phyloP scores from a whole-genome alignment of 2,888 invertebrate species.

The Tachina lurida region DNA sequence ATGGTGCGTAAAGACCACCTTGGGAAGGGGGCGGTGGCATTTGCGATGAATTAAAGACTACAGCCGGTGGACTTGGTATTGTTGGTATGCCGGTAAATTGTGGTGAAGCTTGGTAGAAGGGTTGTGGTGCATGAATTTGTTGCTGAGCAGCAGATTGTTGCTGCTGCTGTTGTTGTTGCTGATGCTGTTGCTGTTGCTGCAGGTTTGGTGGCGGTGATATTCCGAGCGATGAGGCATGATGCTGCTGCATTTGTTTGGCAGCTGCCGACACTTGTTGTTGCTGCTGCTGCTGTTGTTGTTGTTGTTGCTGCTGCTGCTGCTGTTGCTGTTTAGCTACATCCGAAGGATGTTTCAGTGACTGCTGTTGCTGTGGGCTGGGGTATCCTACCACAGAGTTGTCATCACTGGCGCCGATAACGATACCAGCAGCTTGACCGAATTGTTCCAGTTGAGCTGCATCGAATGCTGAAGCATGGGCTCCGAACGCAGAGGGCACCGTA shows the following conservation, averaged over 20 bases:
- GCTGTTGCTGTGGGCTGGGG: slow-evolving; percentile 83
- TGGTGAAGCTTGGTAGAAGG: slow-evolving; percentile 86
- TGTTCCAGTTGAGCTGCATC: slow-evolving; percentile 81
- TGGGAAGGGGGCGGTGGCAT: slow-evolving; percentile 86
- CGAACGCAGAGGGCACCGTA: slow-evolving; percentile 80
- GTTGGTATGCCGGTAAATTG: slow-evolving; percentile 92
- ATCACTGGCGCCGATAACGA: slow-evolving; percentile 73
- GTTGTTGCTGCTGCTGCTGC: slow-evolving; percentile 75
- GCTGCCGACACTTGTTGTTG: slow-evolving; percentile 80
- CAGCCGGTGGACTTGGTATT: slow-evolving; percentile 92
- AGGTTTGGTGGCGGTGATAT: slow-evolving; percentile 84
- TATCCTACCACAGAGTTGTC: slow-evolving; percentile 79
- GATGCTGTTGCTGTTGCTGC: slow-evolving; percentile 88
- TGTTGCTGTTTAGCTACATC: slow-evolving; percentile 82
- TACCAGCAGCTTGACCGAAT: slow-evolving; percentile 75
- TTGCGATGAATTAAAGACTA: slow-evolving; percentile 90
- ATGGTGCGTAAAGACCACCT: slow-evolving; percentile 91
- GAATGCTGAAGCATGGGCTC: slow-evolving; percentile 74
- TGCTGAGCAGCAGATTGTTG: slow-evolving; percentile 82
- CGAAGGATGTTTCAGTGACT: slow-evolving; percentile 77
- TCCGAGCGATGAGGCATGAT: slow-evolving; percentile 81
- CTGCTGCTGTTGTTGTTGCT: slow-evolving; percentile 84
- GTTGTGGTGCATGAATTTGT: slow-evolving; percentile 82
- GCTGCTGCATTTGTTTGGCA: slow-evolving; percentile 85
- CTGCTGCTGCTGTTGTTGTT: slow-evolving; percentile 80